These are phyloP conservation scores for Mustela lutreola DNA, from an alignment of 2,113 vertebrate genomes.

Conservation along the genomic window DNA sequence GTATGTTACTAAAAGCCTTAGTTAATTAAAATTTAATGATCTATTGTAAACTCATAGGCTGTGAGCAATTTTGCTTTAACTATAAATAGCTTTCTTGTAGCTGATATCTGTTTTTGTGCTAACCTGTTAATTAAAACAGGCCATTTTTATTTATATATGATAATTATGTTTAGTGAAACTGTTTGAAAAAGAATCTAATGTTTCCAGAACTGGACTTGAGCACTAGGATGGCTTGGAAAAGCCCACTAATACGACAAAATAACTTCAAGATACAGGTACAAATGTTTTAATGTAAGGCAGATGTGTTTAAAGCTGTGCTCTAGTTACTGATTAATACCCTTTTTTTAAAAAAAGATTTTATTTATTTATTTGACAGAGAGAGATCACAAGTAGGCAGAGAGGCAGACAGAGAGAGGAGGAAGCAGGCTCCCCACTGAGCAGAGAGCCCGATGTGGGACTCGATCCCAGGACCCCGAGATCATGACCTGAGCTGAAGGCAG, in stretches of 20 bases:
- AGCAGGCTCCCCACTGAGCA: too few species aligned
- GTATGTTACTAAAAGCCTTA: slow-evolving; percentile 1
- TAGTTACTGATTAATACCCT: neutral
- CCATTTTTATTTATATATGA: slow-evolving; percentile 40
- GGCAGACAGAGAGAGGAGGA: too few species aligned
- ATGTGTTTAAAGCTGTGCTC: neutral
- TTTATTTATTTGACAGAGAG: too few species aligned
- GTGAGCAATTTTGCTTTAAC: slow-evolving; percentile 23
- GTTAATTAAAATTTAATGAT: slow-evolving; percentile 62
- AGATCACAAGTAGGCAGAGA: too few species aligned
- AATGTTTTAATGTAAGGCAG: neutral
- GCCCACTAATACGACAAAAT: neutral
- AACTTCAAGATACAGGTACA: neutral
- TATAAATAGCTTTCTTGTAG: slow-evolving; percentile 56
- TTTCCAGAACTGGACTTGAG: slow-evolving; percentile 9
- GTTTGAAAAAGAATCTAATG: neutral
- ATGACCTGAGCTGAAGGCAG: too few species aligned
- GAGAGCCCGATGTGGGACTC: too few species aligned
- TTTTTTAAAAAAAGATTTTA: too few species aligned
- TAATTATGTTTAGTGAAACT: slow-evolving; percentile 16
- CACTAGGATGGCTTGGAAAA: neutral
- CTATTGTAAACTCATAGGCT: slow-evolving; percentile 2
- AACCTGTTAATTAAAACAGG: slow-evolving; percentile 62
- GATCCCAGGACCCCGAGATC: too few species aligned
- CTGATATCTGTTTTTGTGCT: slow-evolving; percentile 53